Percentiles rank a stretch among this genome's conserved stretches.
Conservation (phyloP, 1,140 invertebrate genomes). For the Caenorhabditis latens region DNA sequence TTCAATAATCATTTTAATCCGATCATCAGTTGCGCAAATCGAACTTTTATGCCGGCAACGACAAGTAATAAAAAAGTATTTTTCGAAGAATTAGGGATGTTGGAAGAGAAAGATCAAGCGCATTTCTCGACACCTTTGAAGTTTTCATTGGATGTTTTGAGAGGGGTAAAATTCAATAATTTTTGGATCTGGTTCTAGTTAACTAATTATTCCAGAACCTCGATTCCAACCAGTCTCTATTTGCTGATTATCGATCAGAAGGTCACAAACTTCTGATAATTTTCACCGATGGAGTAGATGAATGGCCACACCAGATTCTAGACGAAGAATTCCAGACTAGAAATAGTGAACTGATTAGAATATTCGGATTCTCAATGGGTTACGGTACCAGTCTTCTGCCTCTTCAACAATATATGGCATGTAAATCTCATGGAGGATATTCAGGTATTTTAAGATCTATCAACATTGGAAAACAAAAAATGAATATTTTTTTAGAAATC, state of each 20-base stretch:
- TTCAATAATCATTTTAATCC: conserved; percentile 63
- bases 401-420: conserved; percentile 70
- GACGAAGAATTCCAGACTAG: conserved; percentile 66
- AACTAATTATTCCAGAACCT: conserved; percentile 54
- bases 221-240: conserved; percentile 55
- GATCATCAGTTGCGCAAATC: conserved; percentile 60
- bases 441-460: conserved; percentile 21
- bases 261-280: conserved; percentile 75
- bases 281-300: conserved; percentile 77
- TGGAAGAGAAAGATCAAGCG: conserved; percentile 76
- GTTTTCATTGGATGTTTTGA: conserved; percentile 69
- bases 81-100: conserved; percentile 69
- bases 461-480: neutral
- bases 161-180: conserved; percentile 59
- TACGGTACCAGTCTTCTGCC: conserved; percentile 73
- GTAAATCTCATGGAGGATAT: conserved; percentile 68
- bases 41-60: conserved; percentile 66
- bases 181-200: neutral
- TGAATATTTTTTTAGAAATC: conserved; percentile 59
- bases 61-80: conserved; percentile 71
- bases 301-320: conserved; percentile 74
- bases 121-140: conserved; percentile 74
- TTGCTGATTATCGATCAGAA: conserved; percentile 65
- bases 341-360: conserved; percentile 69
- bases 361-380: conserved; percentile 76